Evolutionary conservation across 1,140 invertebrate genomes (phyloP).

Genomic region (Lepidotrigona ventralis): DNA sequence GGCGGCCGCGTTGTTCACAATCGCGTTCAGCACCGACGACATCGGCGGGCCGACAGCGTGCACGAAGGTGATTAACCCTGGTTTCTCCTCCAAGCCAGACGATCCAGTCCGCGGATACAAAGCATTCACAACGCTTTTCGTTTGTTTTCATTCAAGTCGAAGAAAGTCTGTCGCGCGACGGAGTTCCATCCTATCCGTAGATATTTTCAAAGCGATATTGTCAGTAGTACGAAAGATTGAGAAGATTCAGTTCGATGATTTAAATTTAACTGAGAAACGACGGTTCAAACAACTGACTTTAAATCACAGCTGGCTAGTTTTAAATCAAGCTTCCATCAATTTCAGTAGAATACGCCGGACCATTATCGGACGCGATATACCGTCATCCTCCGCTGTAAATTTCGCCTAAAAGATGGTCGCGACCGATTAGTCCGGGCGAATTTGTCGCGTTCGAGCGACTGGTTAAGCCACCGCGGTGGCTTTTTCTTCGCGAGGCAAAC

Average conservation of each 20-base stretch:
- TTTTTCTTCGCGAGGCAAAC: slow-evolving; percentile 28
- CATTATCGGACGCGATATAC: not conserved
- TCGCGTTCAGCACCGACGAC: slow-evolving; percentile 71
- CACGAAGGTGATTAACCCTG: slow-evolving; percentile 78
- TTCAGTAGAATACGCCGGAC: not conserved
- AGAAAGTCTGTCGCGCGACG: too few species aligned
- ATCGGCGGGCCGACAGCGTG: slow-evolving; percentile 76
- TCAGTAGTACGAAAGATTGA: too few species aligned
- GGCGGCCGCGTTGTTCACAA: slow-evolving; percentile 79
- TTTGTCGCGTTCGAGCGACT: slow-evolving; percentile 5
- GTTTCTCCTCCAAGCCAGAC: not conserved
- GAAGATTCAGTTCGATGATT: too few species aligned
- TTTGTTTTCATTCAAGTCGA: too few species aligned
- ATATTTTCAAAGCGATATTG: too few species aligned
- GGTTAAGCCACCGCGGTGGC: not conserved
- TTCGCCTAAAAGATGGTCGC: not conserved
- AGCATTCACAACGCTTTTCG: too few species aligned
- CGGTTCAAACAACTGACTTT: too few species aligned
- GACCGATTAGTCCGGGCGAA: slow-evolving; percentile 21
- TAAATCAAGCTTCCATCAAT: too few species aligned
- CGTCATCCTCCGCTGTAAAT: not conserved
- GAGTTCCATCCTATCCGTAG: too few species aligned
- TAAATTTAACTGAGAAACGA: too few species aligned
- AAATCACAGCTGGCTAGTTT: too few species aligned
- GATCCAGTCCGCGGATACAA: too few species aligned